Conservation (phyloP, 2,797 vertebrate species). For the Chrysocyon brachyurus region DNA sequence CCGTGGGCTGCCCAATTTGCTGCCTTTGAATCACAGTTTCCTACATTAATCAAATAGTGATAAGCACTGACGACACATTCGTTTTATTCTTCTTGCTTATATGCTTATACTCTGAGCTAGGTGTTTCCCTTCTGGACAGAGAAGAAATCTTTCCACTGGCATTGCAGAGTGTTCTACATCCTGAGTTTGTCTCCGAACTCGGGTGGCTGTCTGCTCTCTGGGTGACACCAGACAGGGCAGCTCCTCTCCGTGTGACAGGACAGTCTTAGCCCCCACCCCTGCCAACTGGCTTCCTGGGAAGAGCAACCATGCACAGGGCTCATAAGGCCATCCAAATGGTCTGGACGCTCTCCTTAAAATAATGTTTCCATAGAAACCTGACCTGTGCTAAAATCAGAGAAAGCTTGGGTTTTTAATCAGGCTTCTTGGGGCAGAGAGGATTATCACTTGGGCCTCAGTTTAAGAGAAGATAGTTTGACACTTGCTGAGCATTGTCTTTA, state of each 20-base stretch:
- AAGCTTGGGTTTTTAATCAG: conserved; percentile 46
- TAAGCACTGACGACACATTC: neutral
- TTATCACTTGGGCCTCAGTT: conserved; percentile 32
- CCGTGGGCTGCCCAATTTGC: too few species aligned
- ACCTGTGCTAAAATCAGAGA: conserved; percentile 4
- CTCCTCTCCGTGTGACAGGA: neutral
- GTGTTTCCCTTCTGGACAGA: neutral
- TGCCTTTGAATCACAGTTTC: neutral
- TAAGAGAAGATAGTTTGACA: neutral
- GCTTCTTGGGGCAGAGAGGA: neutral
- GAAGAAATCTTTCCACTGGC: neutral
- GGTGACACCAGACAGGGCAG: neutral
- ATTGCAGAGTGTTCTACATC: neutral
- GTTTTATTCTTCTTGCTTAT: neutral
- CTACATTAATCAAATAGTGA: neutral
- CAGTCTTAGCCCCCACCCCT: neutral
- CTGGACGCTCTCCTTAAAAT: conserved; percentile 29
- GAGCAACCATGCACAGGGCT: neutral
- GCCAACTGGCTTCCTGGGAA: neutral
- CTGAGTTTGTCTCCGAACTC: neutral
- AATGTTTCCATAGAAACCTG: conserved; percentile 69
- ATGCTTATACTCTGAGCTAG: neutral
- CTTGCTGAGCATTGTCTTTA: neutral
- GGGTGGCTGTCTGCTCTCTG: neutral
- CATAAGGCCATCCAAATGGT: neutral